These are phyloP conservation scores for Cromileptes altivelis DNA, from an alignment of 2,113 vertebrate species.

Conservation along the genomic window DNA sequence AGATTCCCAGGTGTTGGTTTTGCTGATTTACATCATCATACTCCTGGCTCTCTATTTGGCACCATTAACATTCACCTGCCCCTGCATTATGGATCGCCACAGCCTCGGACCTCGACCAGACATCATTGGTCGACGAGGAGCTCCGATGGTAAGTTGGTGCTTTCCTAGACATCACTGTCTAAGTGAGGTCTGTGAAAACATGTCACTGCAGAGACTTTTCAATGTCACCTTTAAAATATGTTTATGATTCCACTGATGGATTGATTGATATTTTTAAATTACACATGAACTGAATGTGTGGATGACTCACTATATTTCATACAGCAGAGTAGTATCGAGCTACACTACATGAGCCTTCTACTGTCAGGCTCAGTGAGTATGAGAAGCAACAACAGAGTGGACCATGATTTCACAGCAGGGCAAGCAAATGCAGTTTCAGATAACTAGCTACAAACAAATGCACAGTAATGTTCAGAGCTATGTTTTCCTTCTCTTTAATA, in stretches of 20 bases:
- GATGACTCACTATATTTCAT: background rate
- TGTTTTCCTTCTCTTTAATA: constrained; percentile 19
- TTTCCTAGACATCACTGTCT: constrained; percentile 35
- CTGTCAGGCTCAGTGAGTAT: constrained; percentile 24
- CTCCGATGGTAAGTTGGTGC: constrained; percentile 89
- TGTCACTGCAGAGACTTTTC: background rate
- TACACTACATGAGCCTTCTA: constrained; percentile 4
- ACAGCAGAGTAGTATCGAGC: background rate
- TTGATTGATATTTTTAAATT: background rate
- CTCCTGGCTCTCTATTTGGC: constrained; percentile 90
- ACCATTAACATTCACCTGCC: constrained; percentile 93
- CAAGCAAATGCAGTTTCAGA: constrained; percentile 43
- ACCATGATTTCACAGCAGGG: constrained; percentile 41
- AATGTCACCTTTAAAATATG: background rate
- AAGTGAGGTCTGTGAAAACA: constrained; percentile 7
- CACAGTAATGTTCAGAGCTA: constrained; percentile 30
- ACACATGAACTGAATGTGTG: background rate
- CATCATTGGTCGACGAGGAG: constrained; percentile 91
- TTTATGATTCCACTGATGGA: background rate
- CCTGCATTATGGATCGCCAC: constrained; percentile 94
- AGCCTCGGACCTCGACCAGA: constrained; percentile 88
- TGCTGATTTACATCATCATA: constrained; percentile 86
- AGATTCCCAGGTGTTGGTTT: constrained; percentile 90
- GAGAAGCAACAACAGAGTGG: constrained; percentile 26
- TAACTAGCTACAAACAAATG: constrained; percentile 38